Conservation (phyloP, 1,140 invertebrate species). For the Heliconius congener region DNA sequence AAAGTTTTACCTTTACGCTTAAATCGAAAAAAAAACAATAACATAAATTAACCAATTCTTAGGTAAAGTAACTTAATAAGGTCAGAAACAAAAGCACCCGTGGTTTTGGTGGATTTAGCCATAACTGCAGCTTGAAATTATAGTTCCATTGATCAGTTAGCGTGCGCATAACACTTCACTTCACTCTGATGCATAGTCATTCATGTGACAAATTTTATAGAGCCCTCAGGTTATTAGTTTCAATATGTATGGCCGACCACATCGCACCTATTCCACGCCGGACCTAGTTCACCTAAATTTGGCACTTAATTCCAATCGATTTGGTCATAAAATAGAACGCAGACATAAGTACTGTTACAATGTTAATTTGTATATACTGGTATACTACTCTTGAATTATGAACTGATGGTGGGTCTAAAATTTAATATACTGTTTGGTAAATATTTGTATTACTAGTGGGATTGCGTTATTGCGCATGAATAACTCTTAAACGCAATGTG, state of each 20-base stretch:
- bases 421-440: slow-evolving; percentile 50
- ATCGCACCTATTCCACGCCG: slow-evolving; percentile 1
- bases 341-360: not conserved
- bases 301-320: slow-evolving; percentile 24
- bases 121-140: slow-evolving; percentile 4
- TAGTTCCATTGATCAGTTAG: slow-evolving; percentile 43
- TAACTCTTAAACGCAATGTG: not conserved
- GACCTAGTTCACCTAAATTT: slow-evolving; percentile 31
- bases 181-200: slow-evolving; percentile 61
- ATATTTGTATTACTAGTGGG: slow-evolving; percentile 44
- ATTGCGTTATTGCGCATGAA: slow-evolving; percentile 14
- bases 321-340: slow-evolving; percentile 16
- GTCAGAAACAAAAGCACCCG: too few relatives aligned
- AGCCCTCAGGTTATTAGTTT: slow-evolving; percentile 56
- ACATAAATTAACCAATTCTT: too few relatives aligned
- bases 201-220: slow-evolving; percentile 67
- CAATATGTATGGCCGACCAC: slow-evolving; percentile 42
- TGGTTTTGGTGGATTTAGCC: not conserved
- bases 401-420: slow-evolving; percentile 42
- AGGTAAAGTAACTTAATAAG: too few relatives aligned
- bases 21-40: too few relatives aligned
- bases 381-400: slow-evolving; percentile 42
- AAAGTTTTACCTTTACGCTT: too few relatives aligned
- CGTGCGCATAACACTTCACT: slow-evolving; percentile 53
- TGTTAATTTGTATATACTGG: slow-evolving; percentile 16